Conservation (phyloP, 2,888 invertebrate species). For the Abscondita cerata region DNA sequence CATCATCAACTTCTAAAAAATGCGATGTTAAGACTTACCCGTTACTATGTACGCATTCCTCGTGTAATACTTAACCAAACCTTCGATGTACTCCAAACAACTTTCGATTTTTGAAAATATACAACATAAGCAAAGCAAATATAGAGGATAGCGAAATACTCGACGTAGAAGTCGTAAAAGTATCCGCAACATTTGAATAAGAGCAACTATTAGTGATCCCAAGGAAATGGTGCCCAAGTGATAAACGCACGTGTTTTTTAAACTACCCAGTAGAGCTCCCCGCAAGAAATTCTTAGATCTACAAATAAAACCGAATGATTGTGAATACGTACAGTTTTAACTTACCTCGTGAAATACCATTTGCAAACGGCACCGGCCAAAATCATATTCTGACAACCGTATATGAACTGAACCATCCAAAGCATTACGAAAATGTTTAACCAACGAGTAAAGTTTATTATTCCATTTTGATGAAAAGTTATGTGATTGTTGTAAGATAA, state of each 20-base stretch:
- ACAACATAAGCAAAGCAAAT: slow-evolving; percentile 65
- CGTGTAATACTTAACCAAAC: slow-evolving; percentile 69
- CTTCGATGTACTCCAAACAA: slow-evolving; percentile 71
- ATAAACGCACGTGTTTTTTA: slow-evolving; percentile 64
- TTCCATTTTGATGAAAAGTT: slow-evolving; percentile 53
- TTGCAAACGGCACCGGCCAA: slow-evolving; percentile 65
- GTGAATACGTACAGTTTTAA: too few relatives aligned
- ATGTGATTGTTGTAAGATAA: slow-evolving; percentile 34
- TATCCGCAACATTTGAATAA: slow-evolving; percentile 70
- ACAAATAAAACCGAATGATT: too few relatives aligned
- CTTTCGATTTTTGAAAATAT: slow-evolving; percentile 66
- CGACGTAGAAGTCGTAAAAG: slow-evolving; percentile 58
- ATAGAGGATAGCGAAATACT: slow-evolving; percentile 59
- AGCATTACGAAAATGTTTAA: slow-evolving; percentile 62
- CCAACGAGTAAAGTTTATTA: slow-evolving; percentile 48
- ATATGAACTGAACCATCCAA: slow-evolving; percentile 66
- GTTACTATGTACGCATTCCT: slow-evolving; percentile 77
- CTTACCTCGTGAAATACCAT: slow-evolving; percentile 68
- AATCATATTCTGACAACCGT: slow-evolving; percentile 68
- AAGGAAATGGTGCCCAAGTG: slow-evolving; percentile 81
- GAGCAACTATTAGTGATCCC: slow-evolving; percentile 76
- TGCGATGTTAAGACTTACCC: slow-evolving; percentile 57
- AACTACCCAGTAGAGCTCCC: slow-evolving; percentile 59
- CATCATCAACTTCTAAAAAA: background rate
- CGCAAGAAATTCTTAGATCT: too few relatives aligned